Evolutionary conservation across 2,113 vertebrate genomes (phyloP).

Genomic region (Dasyornis broadbenti): DNA sequence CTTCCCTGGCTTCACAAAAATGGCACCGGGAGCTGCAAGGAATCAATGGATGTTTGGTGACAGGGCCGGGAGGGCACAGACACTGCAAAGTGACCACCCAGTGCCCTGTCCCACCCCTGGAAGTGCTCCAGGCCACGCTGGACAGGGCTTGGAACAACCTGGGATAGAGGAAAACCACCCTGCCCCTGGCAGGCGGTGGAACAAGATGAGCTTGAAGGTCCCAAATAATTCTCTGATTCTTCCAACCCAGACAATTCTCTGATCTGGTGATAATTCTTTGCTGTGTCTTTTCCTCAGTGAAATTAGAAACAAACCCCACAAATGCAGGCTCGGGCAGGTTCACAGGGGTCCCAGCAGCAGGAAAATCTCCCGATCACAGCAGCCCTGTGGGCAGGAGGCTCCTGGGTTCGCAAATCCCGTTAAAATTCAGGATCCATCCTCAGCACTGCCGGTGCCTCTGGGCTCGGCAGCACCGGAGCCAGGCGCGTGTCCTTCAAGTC

Average conservation of each 20-base stretch:
- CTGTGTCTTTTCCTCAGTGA: rapidly evolving
- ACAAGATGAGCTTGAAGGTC: background rate
- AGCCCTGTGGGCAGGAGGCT: background rate
- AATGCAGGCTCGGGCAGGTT: background rate
- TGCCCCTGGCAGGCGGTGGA: background rate
- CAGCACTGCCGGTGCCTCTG: background rate
- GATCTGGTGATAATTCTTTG: background rate
- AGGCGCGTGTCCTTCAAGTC: background rate
- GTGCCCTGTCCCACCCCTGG: background rate
- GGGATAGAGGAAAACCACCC: background rate
- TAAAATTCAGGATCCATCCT: background rate
- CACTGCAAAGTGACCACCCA: rapidly evolving
- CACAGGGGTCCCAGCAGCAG: background rate
- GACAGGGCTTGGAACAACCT: background rate
- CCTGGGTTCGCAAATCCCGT: background rate
- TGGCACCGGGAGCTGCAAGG: background rate
- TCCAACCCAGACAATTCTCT: background rate
- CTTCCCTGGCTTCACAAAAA: background rate
- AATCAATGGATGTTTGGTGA: rapidly evolving
- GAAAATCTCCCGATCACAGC: background rate
- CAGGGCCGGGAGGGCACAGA: background rate
- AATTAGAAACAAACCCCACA: background rate
- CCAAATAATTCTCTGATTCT: too few relatives aligned
- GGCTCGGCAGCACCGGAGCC: background rate
- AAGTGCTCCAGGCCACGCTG: background rate